These are phyloP conservation scores for Herminia tarsipennalis DNA, from an alignment of 2,888 invertebrate genomes.

Conservation along the genomic window DNA sequence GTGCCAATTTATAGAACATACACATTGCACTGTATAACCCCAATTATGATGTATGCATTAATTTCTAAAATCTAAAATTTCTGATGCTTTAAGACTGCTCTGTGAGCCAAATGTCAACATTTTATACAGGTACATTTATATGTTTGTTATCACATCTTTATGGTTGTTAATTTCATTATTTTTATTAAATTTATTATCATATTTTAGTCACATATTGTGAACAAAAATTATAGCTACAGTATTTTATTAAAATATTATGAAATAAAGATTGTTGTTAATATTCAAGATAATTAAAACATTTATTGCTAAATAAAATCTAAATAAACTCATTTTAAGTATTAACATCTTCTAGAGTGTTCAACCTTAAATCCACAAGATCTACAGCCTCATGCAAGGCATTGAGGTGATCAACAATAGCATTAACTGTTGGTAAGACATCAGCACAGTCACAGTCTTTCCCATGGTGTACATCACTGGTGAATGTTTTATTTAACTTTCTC, in stretches of 20 bases:
- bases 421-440: conserved; percentile 77
- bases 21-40: too few relatives aligned
- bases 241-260: conserved; percentile 52
- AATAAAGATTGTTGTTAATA: conserved; percentile 7
- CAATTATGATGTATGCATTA: too few relatives aligned
- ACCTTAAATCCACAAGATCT: conserved; percentile 82
- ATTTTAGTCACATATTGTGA: conserved; percentile 16
- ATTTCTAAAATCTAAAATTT: too few relatives aligned
- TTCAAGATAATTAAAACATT: neutral
- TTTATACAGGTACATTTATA: conserved; percentile 14
- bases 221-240: conserved; percentile 40
- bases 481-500: conserved; percentile 54
- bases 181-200: conserved; percentile 27
- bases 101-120: conserved; percentile 31
- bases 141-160: conserved; percentile 13
- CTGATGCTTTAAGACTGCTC: conserved; percentile 10
- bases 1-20: too few relatives aligned
- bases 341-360: conserved; percentile 81
- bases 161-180: conserved; percentile 22
- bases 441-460: conserved; percentile 73
- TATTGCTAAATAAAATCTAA: neutral
- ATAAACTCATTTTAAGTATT: conserved; percentile 44
- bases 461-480: conserved; percentile 43
- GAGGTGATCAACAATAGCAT: conserved; percentile 84
- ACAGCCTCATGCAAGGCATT: conserved; percentile 84